Base-by-base conservation (phyloP, 2,113 vertebrate species). In the Myotis davidii region DNA sequence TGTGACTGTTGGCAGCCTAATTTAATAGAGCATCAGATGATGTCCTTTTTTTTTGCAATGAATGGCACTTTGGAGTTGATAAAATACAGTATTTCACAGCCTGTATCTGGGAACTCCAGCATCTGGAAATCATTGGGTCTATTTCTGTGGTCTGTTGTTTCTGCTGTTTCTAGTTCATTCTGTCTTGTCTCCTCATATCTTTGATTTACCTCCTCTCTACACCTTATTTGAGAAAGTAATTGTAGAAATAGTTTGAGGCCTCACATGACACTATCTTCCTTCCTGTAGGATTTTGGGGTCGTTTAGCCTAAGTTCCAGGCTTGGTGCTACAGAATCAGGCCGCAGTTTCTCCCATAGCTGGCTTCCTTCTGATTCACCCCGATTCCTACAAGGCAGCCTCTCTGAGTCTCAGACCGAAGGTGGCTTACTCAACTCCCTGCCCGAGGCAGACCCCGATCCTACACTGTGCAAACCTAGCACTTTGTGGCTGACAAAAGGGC, bases 161-260 rank as follows among this genome's bases (percentile, higher is more conserved):
- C 83, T 93, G 73, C 7, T 79, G 48, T 45, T 70, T 76, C 48
- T 69, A 37, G 73, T 89, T 89, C 54, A 67, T 69, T 82, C 73
- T 64, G 12, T 59, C 32, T 76, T 48, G 17, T 67, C 9, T 84
- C 42, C 59, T 69, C 18, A 0, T 56, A 39, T 18, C 37, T 88
- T 89, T 56, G 13, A 20, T n/a, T 54, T 94, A 81, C 45, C 42
- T 84, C 4, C 39, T 21, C 45, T 54, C 42, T 29, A 69, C 13
- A 14, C 34, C 89, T 94, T 34, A 74, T 56, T 70, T 77, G 50
- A 69, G 14, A 45, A 83, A 67, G 37, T 34, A 84, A 76, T 67
- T 69, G 13, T 69, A 20, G 78, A 89, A 54, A 48, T 67, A 83
- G 37, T 76, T 76, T 52, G 54, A 88, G 42, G 29, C 5, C 45